Evolutionary conservation across 2,888 invertebrate species (phyloP).

Genomic region (Aromia moschata): DNA sequence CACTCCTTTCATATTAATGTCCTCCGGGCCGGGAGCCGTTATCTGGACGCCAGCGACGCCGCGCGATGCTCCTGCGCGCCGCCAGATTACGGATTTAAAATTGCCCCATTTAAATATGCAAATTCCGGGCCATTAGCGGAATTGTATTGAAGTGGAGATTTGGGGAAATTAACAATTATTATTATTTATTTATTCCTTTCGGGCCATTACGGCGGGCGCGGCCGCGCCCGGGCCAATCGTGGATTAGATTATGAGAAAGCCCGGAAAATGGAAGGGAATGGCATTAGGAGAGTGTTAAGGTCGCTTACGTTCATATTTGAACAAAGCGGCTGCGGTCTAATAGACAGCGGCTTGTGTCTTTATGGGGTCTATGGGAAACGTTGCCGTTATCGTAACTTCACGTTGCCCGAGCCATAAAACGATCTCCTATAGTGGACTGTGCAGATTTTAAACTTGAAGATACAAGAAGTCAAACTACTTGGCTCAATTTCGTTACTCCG

Average conservation of each 20-base stretch:
- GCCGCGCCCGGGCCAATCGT: conserved; percentile 20
- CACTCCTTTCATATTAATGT: conserved; percentile 42
- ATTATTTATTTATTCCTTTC: conserved; percentile 42
- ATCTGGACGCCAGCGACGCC: conserved; percentile 42
- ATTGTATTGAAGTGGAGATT: conserved; percentile 46
- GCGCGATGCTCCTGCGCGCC: conserved; percentile 40
- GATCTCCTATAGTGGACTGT: no score
- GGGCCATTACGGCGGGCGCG: conserved; percentile 31
- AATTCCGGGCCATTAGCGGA: conserved; percentile 49
- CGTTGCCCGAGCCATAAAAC: no score
- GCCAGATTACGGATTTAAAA: conserved; percentile 52
- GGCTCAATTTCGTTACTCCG: no score
- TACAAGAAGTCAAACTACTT: no score
- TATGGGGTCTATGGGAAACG: no score
- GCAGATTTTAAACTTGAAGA: no score
- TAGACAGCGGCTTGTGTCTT: no score
- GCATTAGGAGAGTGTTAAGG: conserved; percentile 1
- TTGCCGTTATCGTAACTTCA: no score
- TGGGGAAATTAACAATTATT: conserved; percentile 45
- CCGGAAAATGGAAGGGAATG: conserved; percentile 17
- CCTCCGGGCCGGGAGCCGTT: conserved; percentile 38
- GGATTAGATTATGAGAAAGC: conserved; percentile 18
- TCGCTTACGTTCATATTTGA: conserved; percentile 1
- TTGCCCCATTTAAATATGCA: conserved; percentile 54
- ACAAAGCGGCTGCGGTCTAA: conserved; percentile 12